phyloP scores from a whole-genome alignment of 2,113 vertebrate genomes.

The Alectura lathami region DNA sequence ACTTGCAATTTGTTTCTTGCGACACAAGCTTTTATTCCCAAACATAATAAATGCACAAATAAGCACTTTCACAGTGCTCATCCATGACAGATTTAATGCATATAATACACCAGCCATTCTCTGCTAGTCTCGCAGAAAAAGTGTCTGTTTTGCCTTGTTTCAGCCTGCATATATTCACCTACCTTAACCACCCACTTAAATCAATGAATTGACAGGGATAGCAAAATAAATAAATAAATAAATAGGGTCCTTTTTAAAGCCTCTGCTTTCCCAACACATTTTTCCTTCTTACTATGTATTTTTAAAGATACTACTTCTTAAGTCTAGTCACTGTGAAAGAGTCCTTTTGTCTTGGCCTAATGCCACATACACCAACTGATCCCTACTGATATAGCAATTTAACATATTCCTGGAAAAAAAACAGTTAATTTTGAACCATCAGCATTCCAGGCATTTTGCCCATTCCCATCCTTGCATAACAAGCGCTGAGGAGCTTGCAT shows the following conservation, averaged over 20 bases:
- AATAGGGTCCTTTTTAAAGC: neutral
- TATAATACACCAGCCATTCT: neutral
- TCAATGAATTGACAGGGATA: neutral
- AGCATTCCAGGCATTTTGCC: conserved; percentile 58
- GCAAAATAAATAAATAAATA: neutral
- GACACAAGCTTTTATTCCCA: neutral
- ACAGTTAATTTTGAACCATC: conserved; percentile 33
- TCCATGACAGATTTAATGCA: neutral
- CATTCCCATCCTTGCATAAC: conserved; percentile 36
- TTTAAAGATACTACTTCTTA: neutral
- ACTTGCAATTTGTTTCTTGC: neutral
- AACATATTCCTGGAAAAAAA: conserved; percentile 23
- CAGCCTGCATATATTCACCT: neutral
- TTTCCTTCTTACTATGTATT: neutral
- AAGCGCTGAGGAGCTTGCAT: conserved; percentile 14
- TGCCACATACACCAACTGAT: neutral
- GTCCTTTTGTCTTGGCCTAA: neutral
- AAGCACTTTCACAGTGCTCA: neutral
- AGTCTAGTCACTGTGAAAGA: neutral
- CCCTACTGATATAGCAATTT: neutral
- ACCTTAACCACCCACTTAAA: neutral
- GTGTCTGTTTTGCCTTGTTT: neutral
- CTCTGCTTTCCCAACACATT: neutral
- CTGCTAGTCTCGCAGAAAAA: neutral
- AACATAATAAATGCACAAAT: neutral